Base-by-base conservation (phyloP, 92 coral and sea anemone species). In the Zoanthus gigantus region DNA sequence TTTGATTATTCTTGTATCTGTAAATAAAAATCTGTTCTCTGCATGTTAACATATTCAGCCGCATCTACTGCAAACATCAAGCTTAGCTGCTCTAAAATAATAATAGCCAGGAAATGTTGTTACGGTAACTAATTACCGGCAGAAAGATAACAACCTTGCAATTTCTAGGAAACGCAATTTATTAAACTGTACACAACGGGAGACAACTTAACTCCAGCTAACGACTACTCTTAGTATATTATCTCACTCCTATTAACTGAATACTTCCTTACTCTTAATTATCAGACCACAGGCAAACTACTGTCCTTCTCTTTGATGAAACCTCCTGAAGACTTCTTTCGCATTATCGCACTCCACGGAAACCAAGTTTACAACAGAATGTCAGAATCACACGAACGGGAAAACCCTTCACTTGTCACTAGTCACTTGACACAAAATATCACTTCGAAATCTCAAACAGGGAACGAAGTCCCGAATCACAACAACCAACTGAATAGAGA, bases 321-420 rank as follows among this genome's bases (percentile, higher is more conserved):
- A 73, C 48, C 56, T 74, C 89, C 32, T 74, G 82, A 73, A 46
- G 82, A 85, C 31, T 85, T 85, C 88, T 74, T 85, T 61, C 83
- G 37, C 83, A 85, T 82, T 85, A 85, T 85, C 83, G 89, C 83
- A 85, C 72, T 73, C 81, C 83, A 77, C 71, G 13, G 83, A 56
- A 77, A 77, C 69, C 83, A 77, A 77, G 83, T 77, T 56, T 68
- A 77, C 83, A 77, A 77, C 83, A 77, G 83, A 56, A 56, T 77
- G 83, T 77, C 52, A 85, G 82, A 14, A 85, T 72, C 89, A 74
- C 31, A 73, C 82, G 66, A 75, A 85, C 89, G 83, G 89, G 89
- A 58, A 68, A 81, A 47, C 42, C 77, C 76, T 17, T 84, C 88
- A 84, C 82, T 84, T 84, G 72, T 23, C 47, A 71, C 72, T 32